A percentile compares a stretch with the other conserved stretches of the same genome.
phyloP scores from a whole-genome alignment of 2,797 vertebrate species.

The Coregonus ussuriensis region DNA sequence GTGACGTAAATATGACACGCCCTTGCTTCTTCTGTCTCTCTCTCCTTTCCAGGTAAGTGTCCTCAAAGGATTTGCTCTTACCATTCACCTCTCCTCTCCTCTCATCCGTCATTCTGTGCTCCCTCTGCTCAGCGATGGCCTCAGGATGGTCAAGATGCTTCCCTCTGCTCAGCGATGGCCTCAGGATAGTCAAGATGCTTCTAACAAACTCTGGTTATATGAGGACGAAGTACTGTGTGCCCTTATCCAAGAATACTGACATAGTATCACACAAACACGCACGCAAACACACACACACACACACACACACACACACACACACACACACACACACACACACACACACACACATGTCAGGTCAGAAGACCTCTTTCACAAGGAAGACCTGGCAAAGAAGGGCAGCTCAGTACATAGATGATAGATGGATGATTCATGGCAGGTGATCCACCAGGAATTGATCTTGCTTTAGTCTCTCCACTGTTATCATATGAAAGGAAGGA shows the following conservation, averaged over 20 bases:
- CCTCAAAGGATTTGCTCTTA: constrained; percentile 30
- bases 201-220: constrained; percentile 26
- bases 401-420: neutral
- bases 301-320: constrained; percentile 9
- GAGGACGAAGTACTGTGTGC: constrained; percentile 32
- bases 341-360: neutral
- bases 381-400: too few species aligned
- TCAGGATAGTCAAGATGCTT: constrained; percentile 24
- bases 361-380: too few species aligned
- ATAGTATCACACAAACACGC: neutral
- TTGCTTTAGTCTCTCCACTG: neutral
- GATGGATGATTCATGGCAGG: neutral
- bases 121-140: neutral
- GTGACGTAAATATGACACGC: constrained; percentile 37
- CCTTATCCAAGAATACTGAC: too few species aligned
- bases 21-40: constrained; percentile 37
- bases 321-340: neutral
- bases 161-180: too few species aligned
- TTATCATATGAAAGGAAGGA: constrained; percentile 13
- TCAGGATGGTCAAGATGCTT: too few species aligned
- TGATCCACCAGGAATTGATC: too few species aligned
- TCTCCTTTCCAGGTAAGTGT: constrained; percentile 22
- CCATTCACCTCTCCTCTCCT: constrained; percentile 27
- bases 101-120: neutral
- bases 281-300: constrained; percentile 4